phyloP scores from a whole-genome alignment of 1,140 invertebrate species.

The Drosophila lacteicornis region DNA sequence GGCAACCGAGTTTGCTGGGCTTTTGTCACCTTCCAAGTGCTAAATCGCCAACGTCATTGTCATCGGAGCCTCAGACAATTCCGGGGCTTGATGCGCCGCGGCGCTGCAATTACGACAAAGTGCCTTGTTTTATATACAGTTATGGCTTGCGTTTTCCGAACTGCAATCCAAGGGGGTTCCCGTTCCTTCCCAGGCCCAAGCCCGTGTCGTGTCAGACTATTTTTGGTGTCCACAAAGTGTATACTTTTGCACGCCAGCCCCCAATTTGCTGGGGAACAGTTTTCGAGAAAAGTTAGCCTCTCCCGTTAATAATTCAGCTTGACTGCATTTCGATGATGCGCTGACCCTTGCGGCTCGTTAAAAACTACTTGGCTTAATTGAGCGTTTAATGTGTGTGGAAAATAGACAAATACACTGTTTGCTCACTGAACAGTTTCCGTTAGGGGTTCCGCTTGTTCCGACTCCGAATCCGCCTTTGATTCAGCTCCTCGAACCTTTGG shows the following conservation, averaged over 20 bases:
- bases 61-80: constrained; percentile 15
- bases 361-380: constrained; percentile 39
- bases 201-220: constrained; percentile 9
- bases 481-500: background rate
- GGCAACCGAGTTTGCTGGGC: constrained; percentile 10
- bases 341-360: constrained; percentile 21
- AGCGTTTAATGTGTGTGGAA: constrained; percentile 45
- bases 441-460: background rate
- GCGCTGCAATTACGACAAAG: constrained; percentile 38
- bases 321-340: constrained; percentile 3
- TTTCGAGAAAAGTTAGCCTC: constrained; percentile 4
- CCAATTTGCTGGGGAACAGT: constrained; percentile 13
- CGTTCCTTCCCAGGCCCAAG: background rate
- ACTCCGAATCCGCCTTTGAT: background rate
- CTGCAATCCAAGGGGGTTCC: constrained; percentile 14
- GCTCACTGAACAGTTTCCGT: background rate
- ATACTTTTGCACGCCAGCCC: constrained; percentile 31
- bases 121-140: constrained; percentile 38
- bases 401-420: constrained; percentile 4
- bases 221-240: background rate
- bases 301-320: constrained; percentile 18
- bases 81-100: constrained; percentile 20
- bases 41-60: constrained; percentile 40
- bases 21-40: constrained; percentile 60
- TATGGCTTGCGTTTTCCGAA: constrained; percentile 28